Conservation (phyloP, 2,113 vertebrate genomes). For the Chloebia gouldiae region DNA sequence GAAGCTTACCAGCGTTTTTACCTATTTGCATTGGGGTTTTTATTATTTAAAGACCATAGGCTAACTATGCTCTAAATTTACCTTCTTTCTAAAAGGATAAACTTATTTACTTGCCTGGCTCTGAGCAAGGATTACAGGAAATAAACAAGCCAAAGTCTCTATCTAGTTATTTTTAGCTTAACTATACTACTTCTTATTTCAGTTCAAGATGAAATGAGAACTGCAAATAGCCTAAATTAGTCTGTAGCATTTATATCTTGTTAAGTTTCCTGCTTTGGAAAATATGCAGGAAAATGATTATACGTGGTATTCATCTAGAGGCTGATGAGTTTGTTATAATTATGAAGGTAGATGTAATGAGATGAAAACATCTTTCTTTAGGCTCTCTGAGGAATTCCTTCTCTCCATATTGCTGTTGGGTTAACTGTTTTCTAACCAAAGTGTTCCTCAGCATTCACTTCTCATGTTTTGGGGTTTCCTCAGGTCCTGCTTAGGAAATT, state of each 20-base stretch:
- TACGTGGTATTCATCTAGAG: slow-evolving; percentile 76
- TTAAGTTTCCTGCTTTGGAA: slow-evolving; percentile 81
- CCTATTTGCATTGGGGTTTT: not conserved
- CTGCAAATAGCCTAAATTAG: slow-evolving; percentile 79
- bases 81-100: not conserved
- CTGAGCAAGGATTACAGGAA: slow-evolving; percentile 21
- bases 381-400: slow-evolving; percentile 71
- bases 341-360: slow-evolving; percentile 81
- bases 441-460: slow-evolving; percentile 23
- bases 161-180: slow-evolving; percentile 63
- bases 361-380: slow-evolving; percentile 78
- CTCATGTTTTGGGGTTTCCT: slow-evolving; percentile 6
- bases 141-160: slow-evolving; percentile 15
- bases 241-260: slow-evolving; percentile 78
- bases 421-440: slow-evolving; percentile 77
- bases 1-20: not conserved
- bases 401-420: slow-evolving; percentile 56
- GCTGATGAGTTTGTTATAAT: slow-evolving; percentile 84
- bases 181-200: slow-evolving; percentile 44
- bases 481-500: not conserved
- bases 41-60: not conserved
- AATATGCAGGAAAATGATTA: slow-evolving; percentile 81
- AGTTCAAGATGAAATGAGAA: slow-evolving; percentile 71
- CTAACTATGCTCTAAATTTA: not conserved
- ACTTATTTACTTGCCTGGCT: slow-evolving; percentile 16